Conservation (phyloP, 2,888 invertebrate genomes). For the Fissipunctia ypsillon region DNA sequence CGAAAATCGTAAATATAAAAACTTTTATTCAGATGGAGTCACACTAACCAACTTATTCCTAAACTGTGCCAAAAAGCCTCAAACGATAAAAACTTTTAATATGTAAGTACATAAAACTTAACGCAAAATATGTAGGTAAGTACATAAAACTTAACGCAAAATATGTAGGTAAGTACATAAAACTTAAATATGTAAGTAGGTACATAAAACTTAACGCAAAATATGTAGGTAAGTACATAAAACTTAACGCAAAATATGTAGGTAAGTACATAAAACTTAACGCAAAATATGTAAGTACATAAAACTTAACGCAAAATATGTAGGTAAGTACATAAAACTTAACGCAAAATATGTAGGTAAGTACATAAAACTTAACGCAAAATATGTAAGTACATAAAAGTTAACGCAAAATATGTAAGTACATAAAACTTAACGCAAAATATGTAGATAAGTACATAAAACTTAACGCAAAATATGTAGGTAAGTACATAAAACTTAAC, state of each 20-base stretch:
- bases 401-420: background rate
- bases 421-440: constrained; percentile 6
- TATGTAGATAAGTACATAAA: constrained; percentile 12
- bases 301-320: constrained; percentile 1
- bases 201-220: constrained; percentile 4
- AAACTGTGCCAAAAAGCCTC: background rate
- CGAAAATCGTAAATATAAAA: background rate
- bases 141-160: constrained; percentile 4
- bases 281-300: background rate
- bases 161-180: too few relatives aligned
- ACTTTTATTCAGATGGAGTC: background rate
- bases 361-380: constrained; percentile 4
- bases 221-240: constrained; percentile 11
- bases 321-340: constrained; percentile 11
- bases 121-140: background rate
- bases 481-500: constrained; percentile 11
- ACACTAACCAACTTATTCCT: background rate
- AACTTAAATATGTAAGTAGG: background rate
- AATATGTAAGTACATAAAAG: constrained; percentile 8
- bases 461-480: background rate
- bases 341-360: constrained; percentile 1
- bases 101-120: constrained; percentile 6
- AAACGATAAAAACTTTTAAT: background rate
- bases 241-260: background rate
- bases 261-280: constrained; percentile 11